These are phyloP conservation scores for Caenorhabditis briggsae DNA, from an alignment of 1,140 invertebrate species.

Conservation along the genomic window DNA sequence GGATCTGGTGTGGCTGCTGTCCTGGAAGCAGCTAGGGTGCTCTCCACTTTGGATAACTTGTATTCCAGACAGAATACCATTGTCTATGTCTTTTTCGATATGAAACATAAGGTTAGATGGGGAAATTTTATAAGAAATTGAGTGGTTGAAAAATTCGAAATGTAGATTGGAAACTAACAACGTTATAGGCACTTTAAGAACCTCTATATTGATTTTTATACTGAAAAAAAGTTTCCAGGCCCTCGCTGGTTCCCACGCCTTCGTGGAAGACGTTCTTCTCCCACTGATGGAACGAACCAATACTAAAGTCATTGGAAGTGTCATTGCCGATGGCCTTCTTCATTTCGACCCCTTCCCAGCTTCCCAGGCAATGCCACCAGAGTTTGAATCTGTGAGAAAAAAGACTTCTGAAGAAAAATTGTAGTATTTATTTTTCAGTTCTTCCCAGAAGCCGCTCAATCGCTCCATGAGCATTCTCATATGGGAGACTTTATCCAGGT, in stretches of 20 bases:
- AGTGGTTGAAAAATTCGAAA: neutral
- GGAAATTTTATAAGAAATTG: neutral
- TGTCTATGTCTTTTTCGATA: constrained; percentile 61
- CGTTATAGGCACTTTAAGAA: neutral
- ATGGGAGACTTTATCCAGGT: constrained; percentile 63
- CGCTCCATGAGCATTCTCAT: constrained; percentile 56
- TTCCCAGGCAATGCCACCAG: constrained; percentile 50
- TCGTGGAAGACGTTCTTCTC: constrained; percentile 61
- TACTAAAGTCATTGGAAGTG: constrained; percentile 26
- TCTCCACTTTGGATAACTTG: constrained; percentile 50
- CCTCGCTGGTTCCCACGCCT: constrained; percentile 57
- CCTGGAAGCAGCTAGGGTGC: constrained; percentile 44
- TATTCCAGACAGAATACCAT: constrained; percentile 56
- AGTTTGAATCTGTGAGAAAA: constrained; percentile 51
- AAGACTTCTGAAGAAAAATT: neutral
- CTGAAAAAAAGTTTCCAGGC: constrained; percentile 18
- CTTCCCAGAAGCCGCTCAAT: constrained; percentile 58
- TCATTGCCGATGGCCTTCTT: constrained; percentile 55
- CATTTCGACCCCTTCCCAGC: constrained; percentile 60
- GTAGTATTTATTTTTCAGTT: constrained; percentile 24
- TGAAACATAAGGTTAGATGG: constrained; percentile 58
- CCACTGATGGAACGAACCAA: constrained; percentile 55
- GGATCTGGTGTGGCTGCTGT: constrained; percentile 58
- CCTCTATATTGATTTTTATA: neutral
- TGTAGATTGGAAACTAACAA: too few relatives aligned